phyloP scores from a whole-genome alignment of 2,797 vertebrate species.

The Austrolebias charrua region DNA sequence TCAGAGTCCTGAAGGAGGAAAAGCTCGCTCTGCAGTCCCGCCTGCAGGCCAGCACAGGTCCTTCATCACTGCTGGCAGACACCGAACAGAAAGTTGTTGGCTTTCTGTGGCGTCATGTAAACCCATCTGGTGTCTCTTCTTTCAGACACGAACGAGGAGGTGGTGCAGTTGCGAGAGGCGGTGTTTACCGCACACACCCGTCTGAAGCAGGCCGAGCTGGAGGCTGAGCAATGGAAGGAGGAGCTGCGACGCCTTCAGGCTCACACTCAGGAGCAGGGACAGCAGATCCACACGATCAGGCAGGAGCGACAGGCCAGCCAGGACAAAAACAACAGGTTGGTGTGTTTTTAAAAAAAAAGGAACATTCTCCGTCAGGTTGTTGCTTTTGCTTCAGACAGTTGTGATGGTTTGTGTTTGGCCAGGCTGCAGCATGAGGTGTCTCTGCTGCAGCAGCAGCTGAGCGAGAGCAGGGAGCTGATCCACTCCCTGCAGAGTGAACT shows the following conservation, averaged over 20 bases:
- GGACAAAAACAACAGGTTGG: slow-evolving; percentile 86
- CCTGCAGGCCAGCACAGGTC: slow-evolving; percentile 84
- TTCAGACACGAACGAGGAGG: slow-evolving; percentile 81
- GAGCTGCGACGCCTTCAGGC: slow-evolving; percentile 79
- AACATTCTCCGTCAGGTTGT: neutral
- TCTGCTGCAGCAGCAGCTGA: slow-evolving; percentile 89
- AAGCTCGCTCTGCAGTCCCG: slow-evolving; percentile 82
- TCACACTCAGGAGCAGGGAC: slow-evolving; percentile 83
- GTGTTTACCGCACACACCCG: slow-evolving; percentile 78
- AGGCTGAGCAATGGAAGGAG: slow-evolving; percentile 82
- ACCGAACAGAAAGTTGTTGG: neutral
- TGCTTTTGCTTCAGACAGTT: neutral
- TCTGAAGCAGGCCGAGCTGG: slow-evolving; percentile 85
- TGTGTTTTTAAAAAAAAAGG: neutral
- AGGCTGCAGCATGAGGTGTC: slow-evolving; percentile 88
- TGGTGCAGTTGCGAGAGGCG: slow-evolving; percentile 76
- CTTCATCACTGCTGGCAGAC: neutral
- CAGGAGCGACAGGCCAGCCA: slow-evolving; percentile 83
- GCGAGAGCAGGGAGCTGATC: slow-evolving; percentile 86
- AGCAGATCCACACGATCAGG: slow-evolving; percentile 81
- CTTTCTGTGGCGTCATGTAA: neutral
- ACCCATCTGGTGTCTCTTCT: neutral
- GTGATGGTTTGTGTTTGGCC: slow-evolving; percentile 24
- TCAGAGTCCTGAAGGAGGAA: slow-evolving; percentile 86
- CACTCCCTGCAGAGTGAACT: slow-evolving; percentile 87